Evolutionary conservation across 2,797 vertebrate species (phyloP).

Genomic region (Odontamblyopus lacepedii): DNA sequence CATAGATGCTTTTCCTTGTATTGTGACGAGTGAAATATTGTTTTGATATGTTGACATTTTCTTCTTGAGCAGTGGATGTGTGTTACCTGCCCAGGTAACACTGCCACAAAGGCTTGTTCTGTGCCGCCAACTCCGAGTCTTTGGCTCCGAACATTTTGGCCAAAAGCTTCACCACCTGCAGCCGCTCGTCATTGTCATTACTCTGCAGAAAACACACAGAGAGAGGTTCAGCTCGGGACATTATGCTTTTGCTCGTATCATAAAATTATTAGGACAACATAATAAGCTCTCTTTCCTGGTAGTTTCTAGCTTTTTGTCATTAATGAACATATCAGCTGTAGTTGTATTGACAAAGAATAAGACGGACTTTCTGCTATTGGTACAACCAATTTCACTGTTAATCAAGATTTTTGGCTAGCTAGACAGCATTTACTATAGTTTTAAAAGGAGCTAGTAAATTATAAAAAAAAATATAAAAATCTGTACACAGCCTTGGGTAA

Average conservation of each 20-base stretch:
- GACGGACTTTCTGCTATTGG: not conserved
- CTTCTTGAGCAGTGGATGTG: not conserved
- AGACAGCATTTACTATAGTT: conserved; percentile 14
- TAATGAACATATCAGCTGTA: not conserved
- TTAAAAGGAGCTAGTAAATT: conserved; percentile 4
- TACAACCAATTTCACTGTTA: not conserved
- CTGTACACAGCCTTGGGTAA: not conserved
- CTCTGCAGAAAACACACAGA: conserved; percentile 78
- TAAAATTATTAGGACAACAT: too few species aligned
- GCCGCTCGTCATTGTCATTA: conserved; percentile 97
- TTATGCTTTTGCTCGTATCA: not conserved
- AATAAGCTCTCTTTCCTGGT: too few species aligned
- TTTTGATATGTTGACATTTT: not conserved
- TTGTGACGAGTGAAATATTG: not conserved
- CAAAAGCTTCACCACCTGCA: conserved; percentile 96
- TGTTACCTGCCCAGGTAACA: conserved; percentile 92
- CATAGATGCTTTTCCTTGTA: not conserved
- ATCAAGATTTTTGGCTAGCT: not conserved
- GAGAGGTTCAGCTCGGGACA: conserved; percentile 31
- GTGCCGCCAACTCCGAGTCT: conserved; percentile 94
- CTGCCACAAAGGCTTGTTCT: conserved; percentile 99
- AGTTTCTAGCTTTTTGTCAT: not conserved
- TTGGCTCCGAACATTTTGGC: conserved; percentile 99
- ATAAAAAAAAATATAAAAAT: not conserved
- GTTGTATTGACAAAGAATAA: not conserved